These are phyloP conservation scores for Cinara cedri DNA, from an alignment of 2,888 invertebrate genomes.

Conservation along the genomic window DNA sequence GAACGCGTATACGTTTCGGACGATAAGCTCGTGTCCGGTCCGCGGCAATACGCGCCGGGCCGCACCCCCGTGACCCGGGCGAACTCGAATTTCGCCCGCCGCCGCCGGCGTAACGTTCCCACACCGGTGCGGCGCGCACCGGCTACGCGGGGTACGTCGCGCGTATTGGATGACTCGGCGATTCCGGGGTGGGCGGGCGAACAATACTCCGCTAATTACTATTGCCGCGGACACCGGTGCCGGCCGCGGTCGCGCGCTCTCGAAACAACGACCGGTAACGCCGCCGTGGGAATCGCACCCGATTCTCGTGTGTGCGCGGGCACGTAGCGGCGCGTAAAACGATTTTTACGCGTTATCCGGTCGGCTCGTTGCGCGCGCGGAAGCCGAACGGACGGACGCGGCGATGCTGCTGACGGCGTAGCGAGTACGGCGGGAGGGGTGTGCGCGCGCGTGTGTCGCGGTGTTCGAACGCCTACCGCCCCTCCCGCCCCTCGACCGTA, in stretches of 20 bases:
- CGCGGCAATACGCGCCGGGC: conserved; percentile 1
- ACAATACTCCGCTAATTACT: conserved; percentile 53
- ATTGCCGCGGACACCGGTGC: neutral
- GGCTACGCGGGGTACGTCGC: too few species aligned
- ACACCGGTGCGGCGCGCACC: neutral
- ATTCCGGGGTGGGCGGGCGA: neutral
- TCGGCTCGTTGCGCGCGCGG: conserved; percentile 19
- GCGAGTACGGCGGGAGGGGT: too few species aligned
- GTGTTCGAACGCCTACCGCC: too few species aligned
- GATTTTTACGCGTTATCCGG: conserved; percentile 41
- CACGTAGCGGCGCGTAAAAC: conserved; percentile 51
- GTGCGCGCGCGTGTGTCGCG: too few species aligned
- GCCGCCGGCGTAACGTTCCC: conserved; percentile 30
- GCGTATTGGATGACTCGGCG: conserved; percentile 43
- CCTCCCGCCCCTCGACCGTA: too few species aligned
- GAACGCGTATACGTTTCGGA: conserved; percentile 36
- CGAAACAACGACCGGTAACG: conserved; percentile 14
- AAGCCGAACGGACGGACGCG: conserved; percentile 1
- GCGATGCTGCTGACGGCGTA: too few species aligned
- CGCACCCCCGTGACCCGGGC: neutral
- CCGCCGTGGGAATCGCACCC: conserved; percentile 29
- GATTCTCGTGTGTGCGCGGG: neutral
- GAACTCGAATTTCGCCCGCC: conserved; percentile 32
- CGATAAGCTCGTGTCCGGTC: conserved; percentile 48
- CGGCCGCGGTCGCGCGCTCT: too few species aligned